phyloP scores from a whole-genome alignment of 2,888 invertebrate species.

The Leucania comma region DNA sequence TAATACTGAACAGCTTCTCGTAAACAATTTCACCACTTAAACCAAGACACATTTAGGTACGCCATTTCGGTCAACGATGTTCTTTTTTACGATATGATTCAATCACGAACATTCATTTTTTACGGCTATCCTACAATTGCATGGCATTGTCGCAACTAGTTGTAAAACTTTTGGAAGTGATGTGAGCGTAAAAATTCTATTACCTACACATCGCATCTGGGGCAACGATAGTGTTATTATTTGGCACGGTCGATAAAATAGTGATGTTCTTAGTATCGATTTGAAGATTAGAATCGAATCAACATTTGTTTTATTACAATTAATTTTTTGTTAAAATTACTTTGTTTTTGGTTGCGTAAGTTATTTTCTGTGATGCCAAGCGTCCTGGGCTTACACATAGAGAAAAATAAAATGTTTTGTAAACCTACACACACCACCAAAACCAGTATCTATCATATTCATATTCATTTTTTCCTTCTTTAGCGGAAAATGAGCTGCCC shows the following conservation, averaged over 20 bases:
- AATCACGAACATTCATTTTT: conserved; percentile 47
- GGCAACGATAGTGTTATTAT: conserved; percentile 42
- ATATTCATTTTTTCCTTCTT: no score
- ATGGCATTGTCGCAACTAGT: conserved; percentile 42
- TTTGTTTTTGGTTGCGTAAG: no score
- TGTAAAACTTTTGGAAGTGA: conserved; percentile 45
- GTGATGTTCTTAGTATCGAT: conserved; percentile 18
- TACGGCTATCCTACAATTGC: conserved; percentile 42
- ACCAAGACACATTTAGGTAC: conserved; percentile 14
- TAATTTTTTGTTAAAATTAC: no score
- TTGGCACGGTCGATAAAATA: conserved; percentile 20
- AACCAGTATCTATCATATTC: no score
- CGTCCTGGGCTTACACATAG: no score
- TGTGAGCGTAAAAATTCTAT: conserved; percentile 55
- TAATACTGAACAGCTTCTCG: background rate
- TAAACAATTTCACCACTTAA: conserved; percentile 17
- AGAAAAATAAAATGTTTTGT: no score
- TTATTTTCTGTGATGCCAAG: no score
- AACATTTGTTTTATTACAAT: background rate
- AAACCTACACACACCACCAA: no score
- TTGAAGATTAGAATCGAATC: background rate
- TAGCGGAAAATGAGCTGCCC: no score
- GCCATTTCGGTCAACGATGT: conserved; percentile 16
- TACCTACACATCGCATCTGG: conserved; percentile 27
- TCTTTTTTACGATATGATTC: conserved; percentile 49